Conservation (phyloP, 2,113 vertebrate species). For the Silurus glanis region DNA sequence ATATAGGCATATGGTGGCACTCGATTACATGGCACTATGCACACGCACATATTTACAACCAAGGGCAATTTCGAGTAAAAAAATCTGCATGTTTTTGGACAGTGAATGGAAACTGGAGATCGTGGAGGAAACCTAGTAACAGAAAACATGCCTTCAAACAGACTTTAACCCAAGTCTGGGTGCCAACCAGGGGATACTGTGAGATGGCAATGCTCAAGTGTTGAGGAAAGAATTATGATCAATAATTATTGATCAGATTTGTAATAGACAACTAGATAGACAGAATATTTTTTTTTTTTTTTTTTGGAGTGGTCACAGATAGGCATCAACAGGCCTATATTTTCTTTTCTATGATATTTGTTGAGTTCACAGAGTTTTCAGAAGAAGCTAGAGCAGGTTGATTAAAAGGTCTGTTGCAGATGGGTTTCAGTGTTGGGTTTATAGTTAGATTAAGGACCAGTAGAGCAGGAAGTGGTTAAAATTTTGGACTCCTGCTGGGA, state of each 20-base stretch:
- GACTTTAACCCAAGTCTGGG: not conserved
- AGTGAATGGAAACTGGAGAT: not conserved
- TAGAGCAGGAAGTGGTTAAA: not conserved
- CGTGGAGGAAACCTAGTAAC: not conserved
- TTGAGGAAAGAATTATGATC: not conserved
- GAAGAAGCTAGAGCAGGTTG: not conserved
- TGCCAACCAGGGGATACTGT: not conserved
- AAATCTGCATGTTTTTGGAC: not conserved
- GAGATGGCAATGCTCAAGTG: not conserved
- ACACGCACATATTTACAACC: not conserved
- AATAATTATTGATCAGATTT: not conserved
- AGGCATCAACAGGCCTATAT: not conserved
- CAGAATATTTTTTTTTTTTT: too few relatives aligned
- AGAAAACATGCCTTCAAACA: not conserved
- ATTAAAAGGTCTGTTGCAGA: not conserved
- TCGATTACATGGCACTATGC: not conserved
- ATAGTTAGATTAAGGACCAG: not conserved
- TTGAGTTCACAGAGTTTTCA: not conserved
- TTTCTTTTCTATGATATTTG: not conserved
- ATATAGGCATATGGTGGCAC: not conserved
- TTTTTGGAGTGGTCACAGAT: not conserved
- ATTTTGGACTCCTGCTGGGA: too few relatives aligned
- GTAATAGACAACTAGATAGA: not conserved
- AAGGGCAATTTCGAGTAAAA: not conserved
- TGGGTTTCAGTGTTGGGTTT: not conserved